Evolutionary conservation across 2,113 vertebrate species (phyloP).

Genomic region (Dicentrarchus labrax): DNA sequence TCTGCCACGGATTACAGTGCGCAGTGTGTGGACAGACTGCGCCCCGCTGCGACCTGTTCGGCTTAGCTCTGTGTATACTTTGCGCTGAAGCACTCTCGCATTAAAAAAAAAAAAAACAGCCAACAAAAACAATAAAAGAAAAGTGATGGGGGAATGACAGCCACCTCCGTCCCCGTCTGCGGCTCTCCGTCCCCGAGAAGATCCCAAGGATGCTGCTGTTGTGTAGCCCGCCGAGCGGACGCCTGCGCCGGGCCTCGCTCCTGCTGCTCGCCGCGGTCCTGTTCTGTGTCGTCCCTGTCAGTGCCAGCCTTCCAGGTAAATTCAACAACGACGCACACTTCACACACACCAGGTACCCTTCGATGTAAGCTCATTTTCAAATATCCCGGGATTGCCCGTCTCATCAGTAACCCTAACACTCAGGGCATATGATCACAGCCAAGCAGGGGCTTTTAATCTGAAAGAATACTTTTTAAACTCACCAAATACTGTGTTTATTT

Average conservation of each 20-base stretch:
- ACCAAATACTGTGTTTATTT: neutral
- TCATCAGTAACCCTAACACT: neutral
- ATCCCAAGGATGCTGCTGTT: constrained; percentile 73
- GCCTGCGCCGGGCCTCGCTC: constrained; percentile 66
- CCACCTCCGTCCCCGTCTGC: constrained; percentile 21
- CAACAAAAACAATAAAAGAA: too few relatives aligned
- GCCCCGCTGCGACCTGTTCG: constrained; percentile 7
- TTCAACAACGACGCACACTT: neutral
- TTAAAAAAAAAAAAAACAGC: neutral
- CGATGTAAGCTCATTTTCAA: neutral
- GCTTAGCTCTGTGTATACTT: neutral
- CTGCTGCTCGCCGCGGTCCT: constrained; percentile 56
- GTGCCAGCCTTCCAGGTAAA: constrained; percentile 70
- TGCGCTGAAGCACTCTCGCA: neutral
- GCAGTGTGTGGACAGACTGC: constrained; percentile 53
- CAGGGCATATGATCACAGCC: neutral
- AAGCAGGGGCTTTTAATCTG: neutral
- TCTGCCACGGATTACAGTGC: constrained; percentile 65
- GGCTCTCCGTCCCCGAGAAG: constrained; percentile 59
- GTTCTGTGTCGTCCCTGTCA: constrained; percentile 44
- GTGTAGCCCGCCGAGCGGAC: constrained; percentile 54
- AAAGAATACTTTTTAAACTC: neutral
- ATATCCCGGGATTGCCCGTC: neutral
- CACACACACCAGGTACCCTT: neutral
- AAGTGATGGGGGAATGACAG: constrained; percentile 77